Base-by-base conservation (phyloP, 2,888 invertebrate genomes). In the Phyllotreta striolata region DNA sequence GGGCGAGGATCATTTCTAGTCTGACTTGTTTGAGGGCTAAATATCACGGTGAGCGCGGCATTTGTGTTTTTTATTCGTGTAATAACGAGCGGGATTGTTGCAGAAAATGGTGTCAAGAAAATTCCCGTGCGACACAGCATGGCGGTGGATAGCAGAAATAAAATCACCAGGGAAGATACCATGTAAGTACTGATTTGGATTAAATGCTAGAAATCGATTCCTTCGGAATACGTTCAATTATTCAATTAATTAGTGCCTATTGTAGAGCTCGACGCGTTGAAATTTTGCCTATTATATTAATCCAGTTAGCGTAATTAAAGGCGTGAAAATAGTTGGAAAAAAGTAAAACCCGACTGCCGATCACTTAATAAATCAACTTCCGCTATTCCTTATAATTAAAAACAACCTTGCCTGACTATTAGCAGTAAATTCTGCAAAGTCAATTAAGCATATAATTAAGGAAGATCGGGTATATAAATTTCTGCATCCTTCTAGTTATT, bases 1-100 rank as follows among this genome's bases (percentile, higher is more conserved):
- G 89, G 37, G 87, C 88, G 1, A 83, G 85, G 72, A 86, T 90
- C 70, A 84, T 88, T 66, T 85, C 87, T 39, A 89, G 87, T 76
- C 80, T 90, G 56, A 83, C 87, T n/a, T 84, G 86, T 6, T 82
- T 89, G 3, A 82, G 86, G 43, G 85, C 86, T 24, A 89, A 89
- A 78, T 85, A 85, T 57, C 81, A 86, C 66, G 85, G 86, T 81
- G 80, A 83, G 74, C 68, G 43, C 34, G n/a, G 3, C 7, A 47
- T 47, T 24, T 34, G 5, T 55, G 0, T 55, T 10, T 46, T n/a
- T 14, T 34, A 51, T 41, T 47, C 49, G 51, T 24, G 44, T 34
- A 38, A 37, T 54, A 13, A 12, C 37, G 35, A 44, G 6, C 24
- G 12, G 24, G 62, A 64, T 63, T 47, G 57, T 73, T 71, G 40